Evolutionary conservation across 64 coral and sea anemone genomes (phyloP).

Genomic region (Trachythela sp.): DNA sequence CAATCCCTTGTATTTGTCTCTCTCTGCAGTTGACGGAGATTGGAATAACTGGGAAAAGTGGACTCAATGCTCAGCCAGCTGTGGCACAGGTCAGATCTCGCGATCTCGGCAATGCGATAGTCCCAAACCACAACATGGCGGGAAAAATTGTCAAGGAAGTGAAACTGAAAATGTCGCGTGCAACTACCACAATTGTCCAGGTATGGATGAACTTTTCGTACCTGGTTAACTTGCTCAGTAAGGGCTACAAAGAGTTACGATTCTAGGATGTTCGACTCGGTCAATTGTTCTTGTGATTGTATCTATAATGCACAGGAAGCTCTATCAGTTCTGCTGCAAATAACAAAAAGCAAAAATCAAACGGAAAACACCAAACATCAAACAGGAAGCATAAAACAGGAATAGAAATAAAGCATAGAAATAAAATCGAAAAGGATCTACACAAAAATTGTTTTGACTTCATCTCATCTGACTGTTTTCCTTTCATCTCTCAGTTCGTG

Average conservation of each 20-base stretch:
- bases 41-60: slow-evolving; percentile 84
- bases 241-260: too few species aligned
- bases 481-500: slow-evolving; percentile 51
- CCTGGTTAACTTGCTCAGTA: too few species aligned
- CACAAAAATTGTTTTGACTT: too few species aligned
- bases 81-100: slow-evolving; percentile 69
- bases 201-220: slow-evolving; percentile 23
- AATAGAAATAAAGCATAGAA: too few species aligned
- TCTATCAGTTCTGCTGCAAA: too few species aligned
- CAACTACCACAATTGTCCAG: slow-evolving; percentile 55
- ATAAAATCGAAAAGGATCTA: too few species aligned
- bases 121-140: slow-evolving; percentile 63
- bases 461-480: background rate
- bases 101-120: slow-evolving; percentile 67
- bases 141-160: slow-evolving; percentile 72
- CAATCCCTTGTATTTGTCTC: background rate
- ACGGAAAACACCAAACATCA: too few species aligned
- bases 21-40: slow-evolving; percentile 69
- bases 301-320: too few species aligned
- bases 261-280: too few species aligned
- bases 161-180: slow-evolving; percentile 76
- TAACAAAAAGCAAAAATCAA: too few species aligned
- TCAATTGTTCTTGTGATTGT: too few species aligned
- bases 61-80: slow-evolving; percentile 70
- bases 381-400: too few species aligned